Evolutionary conservation across 2,888 invertebrate species (phyloP), one percentile per base, ranked within the genome.

Genomic region (Creontiades dilutus): DNA sequence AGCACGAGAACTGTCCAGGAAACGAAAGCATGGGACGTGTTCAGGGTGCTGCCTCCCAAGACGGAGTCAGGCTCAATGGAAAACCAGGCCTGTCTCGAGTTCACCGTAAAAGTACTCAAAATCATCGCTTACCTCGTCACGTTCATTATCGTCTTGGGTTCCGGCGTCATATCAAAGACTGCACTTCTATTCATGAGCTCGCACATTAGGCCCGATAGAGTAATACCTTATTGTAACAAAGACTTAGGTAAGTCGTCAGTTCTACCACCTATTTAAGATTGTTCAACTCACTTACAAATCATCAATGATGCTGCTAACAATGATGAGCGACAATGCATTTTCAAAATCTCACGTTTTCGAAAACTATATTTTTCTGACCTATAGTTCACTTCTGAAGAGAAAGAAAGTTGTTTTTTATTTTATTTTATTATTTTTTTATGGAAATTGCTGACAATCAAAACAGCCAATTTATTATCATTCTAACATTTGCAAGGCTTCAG

Each of bases 1-100:
- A 97, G 97, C 93, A 96, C 96, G 94, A 95, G 97, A 93, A 97
- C 97, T 91, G 96, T 97, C 92, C 96, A 96, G 93, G 97, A 97
- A 93, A 97, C 97, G 92, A 97, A 97, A 96, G 97, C 96, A 95
- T 99, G 99, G 99, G 98, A 99, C 95, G 98, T 98, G 90, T 99
- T 99, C 94, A 95, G 98, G 93, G 96, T 98, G 93, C 96, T 98
- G 92, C 98, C 98, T 13, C 96, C 96, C 92, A 97, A 97, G 94
- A 96, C 96, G 94, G 97, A 97, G 94, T 96, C 96, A 92, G 97
- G 97, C 91, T 97, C 97, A 86, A 97, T 97, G 95, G 97, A 97
- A 92, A 97, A 96, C 93, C 97, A 97, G 94, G 96, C 96, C 93
- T 98, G 97, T 93, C 94, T 98, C 93, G 97, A 97, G 92, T 94